phyloP scores from a whole-genome alignment of 2,113 vertebrate species.

The Forbesichthys agassizii region DNA sequence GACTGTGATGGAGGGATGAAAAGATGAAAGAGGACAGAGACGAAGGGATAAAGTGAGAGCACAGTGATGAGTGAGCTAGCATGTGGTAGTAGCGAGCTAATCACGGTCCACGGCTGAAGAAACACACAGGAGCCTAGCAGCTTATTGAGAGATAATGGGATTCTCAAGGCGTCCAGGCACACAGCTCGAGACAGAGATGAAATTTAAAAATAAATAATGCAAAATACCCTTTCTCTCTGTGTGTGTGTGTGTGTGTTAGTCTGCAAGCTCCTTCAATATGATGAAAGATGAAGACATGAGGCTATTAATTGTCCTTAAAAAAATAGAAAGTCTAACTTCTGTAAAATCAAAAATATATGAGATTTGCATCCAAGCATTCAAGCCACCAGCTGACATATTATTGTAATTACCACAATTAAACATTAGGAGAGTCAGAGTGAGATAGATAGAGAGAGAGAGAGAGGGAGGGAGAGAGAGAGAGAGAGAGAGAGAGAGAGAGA shows the following conservation, averaged over 20 bases:
- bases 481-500: too few species aligned
- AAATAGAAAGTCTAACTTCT: not conserved
- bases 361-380: too few species aligned
- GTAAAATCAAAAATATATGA: not conserved
- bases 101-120: slow-evolving; percentile 55
- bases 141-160: slow-evolving; percentile 74
- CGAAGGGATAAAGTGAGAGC: slow-evolving; percentile 18
- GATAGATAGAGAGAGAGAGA: too few species aligned
- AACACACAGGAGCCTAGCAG: slow-evolving; percentile 59
- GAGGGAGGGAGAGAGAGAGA: too few species aligned
- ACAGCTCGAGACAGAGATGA: slow-evolving; percentile 54
- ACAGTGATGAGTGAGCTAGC: slow-evolving; percentile 58
- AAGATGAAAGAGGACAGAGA: slow-evolving; percentile 30
- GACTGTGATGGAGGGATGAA: slow-evolving; percentile 44
- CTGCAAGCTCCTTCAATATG: not conserved
- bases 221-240: slow-evolving; percentile 37
- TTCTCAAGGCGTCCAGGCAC: slow-evolving; percentile 59
- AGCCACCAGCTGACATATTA: too few species aligned
- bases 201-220: slow-evolving; percentile 65
- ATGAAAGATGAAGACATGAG: slow-evolving; percentile 5
- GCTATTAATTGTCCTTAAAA: not conserved
- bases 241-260: not conserved
- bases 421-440: too few species aligned
- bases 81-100: slow-evolving; percentile 59
- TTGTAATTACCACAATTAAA: too few species aligned